Base-by-base conservation (phyloP, 2,888 invertebrate genomes). In the Pheosia gnoma region DNA sequence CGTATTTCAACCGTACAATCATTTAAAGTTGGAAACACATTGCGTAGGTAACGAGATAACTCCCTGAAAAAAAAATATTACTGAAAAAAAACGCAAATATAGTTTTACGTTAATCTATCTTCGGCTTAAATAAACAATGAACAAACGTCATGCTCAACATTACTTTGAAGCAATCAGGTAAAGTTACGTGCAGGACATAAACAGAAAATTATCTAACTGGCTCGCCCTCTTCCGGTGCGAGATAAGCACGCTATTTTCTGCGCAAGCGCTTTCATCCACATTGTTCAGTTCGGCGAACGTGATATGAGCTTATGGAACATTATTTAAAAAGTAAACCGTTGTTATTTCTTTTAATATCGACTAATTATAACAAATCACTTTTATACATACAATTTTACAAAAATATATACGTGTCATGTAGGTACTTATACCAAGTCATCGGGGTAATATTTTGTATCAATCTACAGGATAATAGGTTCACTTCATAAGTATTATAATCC, bases 201-300 rank as follows among this genome's bases (percentile, higher is more conserved):
- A 77, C 74, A 74, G 67, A 77, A 75, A 76, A 75, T 75, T 78
- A 77, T 81, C 77, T 73, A 59, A 59, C 68, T 58, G 79, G 61
- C 83, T 80, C 82, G 77, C 84, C 83, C 78, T 81, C 78, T 83
- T 88, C 87, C 87, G 83, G 58, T 73, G 67, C 59, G 60, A 76
- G 82, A 85, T 84, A 84, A 82, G 79, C 72, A 67, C 52, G 68
- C 68, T 62, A 72, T 70, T 74, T 67, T 70, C 61, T 58, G 43
- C 52, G 51, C 58, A 54, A 62, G 55, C 63, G 66, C 60, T 60
- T 63, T 45, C 62, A 60, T 63, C 55, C 54, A 61, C 57, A 66
- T 69, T 70, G 70, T 67, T 58, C 56, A 52, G 39, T 69, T 63
- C 71, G 57, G 57, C 13, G 65, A 70, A 70, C 52, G 39, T 56